Evolutionary conservation across 1,140 invertebrate genomes (phyloP), one percentile per base, ranked within the genome.

Genomic region (Tetramorium alpestre): DNA sequence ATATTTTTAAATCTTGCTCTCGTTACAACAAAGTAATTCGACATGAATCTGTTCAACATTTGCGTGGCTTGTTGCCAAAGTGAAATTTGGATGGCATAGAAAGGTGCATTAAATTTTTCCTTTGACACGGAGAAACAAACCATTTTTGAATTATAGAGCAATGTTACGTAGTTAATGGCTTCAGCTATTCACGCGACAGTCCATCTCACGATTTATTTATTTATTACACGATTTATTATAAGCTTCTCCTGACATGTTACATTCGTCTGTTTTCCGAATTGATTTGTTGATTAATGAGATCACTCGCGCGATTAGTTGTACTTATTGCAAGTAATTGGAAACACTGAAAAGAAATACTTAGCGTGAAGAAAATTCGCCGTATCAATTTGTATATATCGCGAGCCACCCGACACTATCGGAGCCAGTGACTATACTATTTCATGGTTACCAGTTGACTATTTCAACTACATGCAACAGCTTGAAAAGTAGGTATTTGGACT

Each of bases 381-480:
- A 7, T 72, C 18, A 60, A 33, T 18, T 72, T 44, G 28, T 49
- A 64, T 85, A 51, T 38, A 25, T 0, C 54, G 13, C 41, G 69
- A 33, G n/a, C 8, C 3, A 75, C 1, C 25, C 56, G 44, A 6
- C 38, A n/a, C 33, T 85, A n/a, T 85, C 47, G 60, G 1, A 73
- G 58, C 4, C 22, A 47, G 60, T 65, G 33, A 10, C 28, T 65
- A 77, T 44, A 77, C 73, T 78, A 85, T 75, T 47, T 25, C 18
- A 84, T 76, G 38, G 16, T 54, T 51, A 84, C 70, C 18, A 47
- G 72, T 77, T 85, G 72, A 65, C 72, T 85, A 77, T 85, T 85
- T 85, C 13, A 49, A 76, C 58, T 13, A 76, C 56, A 73, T 84
- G 41, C 81, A 49, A 62, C 18, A 67, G 41, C 25, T 2, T 11